phyloP scores from a whole-genome alignment of 2,797 vertebrate genomes.

The Tiaroga cobitis region DNA sequence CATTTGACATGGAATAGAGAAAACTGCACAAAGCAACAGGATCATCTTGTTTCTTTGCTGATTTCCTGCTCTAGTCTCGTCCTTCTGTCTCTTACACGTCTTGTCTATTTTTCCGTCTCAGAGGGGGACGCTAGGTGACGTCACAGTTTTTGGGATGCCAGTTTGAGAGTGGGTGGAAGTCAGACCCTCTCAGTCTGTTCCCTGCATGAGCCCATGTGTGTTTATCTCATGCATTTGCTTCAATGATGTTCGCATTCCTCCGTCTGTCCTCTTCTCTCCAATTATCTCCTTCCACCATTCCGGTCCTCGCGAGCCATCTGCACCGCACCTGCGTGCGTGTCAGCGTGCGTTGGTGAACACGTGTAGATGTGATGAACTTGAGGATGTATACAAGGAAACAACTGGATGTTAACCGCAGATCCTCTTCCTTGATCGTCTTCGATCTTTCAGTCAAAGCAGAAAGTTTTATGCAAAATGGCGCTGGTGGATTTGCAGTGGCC shows the following conservation, averaged over 20 bases:
- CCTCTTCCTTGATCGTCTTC: conserved; percentile 8
- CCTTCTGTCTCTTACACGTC: conserved; percentile 11
- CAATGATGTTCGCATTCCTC: conserved; percentile 23
- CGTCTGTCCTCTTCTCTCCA: conserved; percentile 15
- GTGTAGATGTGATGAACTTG: conserved; percentile 9
- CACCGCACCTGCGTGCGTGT: conserved; percentile 27
- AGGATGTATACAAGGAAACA: conserved; percentile 44
- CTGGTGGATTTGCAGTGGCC: conserved; percentile 26
- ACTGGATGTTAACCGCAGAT: conserved; percentile 27
- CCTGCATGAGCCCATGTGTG: background rate
- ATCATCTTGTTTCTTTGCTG: conserved; percentile 1
- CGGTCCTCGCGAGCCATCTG: conserved; percentile 12
- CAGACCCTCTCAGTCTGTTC: conserved; percentile 44
- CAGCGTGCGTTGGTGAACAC: conserved; percentile 13
- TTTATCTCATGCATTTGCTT: conserved; percentile 32
- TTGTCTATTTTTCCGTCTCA: conserved; percentile 35
- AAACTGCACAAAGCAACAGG: conserved; percentile 31
- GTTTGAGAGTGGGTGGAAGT: conserved; percentile 66
- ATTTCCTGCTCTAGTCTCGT: conserved; percentile 1
- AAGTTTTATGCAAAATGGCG: conserved; percentile 38
- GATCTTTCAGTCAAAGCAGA: conserved; percentile 12
- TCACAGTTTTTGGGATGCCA: conserved; percentile 52
- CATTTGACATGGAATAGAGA: background rate
- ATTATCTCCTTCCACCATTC: conserved; percentile 1
- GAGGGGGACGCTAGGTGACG: conserved; percentile 46